Conservation (phyloP, 2,888 invertebrate genomes). For the Caenorhabditis sp. region DNA sequence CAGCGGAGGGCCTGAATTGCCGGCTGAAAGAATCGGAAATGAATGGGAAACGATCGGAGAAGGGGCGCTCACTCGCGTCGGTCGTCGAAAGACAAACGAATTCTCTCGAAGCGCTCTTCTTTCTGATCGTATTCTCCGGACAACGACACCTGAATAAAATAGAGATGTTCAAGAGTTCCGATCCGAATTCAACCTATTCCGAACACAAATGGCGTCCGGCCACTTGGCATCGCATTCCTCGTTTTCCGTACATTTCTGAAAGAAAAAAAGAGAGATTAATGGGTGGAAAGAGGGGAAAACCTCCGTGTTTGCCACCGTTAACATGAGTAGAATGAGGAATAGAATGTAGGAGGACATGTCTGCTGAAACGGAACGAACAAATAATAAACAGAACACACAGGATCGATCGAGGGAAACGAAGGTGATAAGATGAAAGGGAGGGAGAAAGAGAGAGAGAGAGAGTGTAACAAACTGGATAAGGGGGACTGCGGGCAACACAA, state of each 20-base stretch:
- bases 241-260: slow-evolving; percentile 55
- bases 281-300: too few relatives aligned
- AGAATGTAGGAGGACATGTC: slow-evolving; percentile 7
- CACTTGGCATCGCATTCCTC: slow-evolving; percentile 56
- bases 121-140: slow-evolving; percentile 63
- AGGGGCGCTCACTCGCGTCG: slow-evolving; percentile 64
- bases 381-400: too few relatives aligned
- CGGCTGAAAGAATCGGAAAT: slow-evolving; percentile 73
- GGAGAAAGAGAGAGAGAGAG: not conserved
- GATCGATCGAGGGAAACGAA: too few relatives aligned
- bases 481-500: too few relatives aligned
- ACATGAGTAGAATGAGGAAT: slow-evolving; percentile 34
- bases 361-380: not conserved
- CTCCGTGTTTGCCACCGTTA: too few relatives aligned
- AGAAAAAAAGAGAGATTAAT: too few relatives aligned
- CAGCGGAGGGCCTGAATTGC: slow-evolving; percentile 72
- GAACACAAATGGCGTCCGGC: slow-evolving; percentile 59
- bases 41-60: too few relatives aligned
- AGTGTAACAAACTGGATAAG: slow-evolving; percentile 42
- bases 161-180: too few relatives aligned
- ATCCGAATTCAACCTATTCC: slow-evolving; percentile 23
- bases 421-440: not conserved
- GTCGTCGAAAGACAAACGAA: slow-evolving; percentile 67
- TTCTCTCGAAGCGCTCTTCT: slow-evolving; percentile 58
- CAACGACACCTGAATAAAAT: slow-evolving; percentile 62